Conservation (phyloP, 1,140 invertebrate species). For the Atopsyche davidsoni region DNA sequence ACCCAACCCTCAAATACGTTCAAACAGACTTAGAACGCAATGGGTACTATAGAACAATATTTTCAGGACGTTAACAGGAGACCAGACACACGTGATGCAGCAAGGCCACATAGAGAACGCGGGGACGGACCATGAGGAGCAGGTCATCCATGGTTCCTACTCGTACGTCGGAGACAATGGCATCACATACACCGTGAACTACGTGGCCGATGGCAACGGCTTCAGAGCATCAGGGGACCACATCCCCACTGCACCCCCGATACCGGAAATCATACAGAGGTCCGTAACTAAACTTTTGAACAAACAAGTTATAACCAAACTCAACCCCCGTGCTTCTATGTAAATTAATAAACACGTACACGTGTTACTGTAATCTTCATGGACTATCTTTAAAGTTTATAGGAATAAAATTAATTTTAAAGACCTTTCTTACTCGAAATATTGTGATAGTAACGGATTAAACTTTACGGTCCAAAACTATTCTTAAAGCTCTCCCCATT, state of each 20-base stretch:
- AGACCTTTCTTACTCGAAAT: too few relatives aligned
- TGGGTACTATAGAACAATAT: too few relatives aligned
- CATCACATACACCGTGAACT: constrained; percentile 48
- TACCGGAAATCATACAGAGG: constrained; percentile 50
- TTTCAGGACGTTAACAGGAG: constrained; percentile 45
- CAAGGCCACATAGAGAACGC: constrained; percentile 50
- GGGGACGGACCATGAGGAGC: constrained; percentile 48
- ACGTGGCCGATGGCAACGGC: constrained; percentile 51
- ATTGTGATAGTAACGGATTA: too few relatives aligned
- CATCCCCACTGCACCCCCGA: constrained; percentile 49
- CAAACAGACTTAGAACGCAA: too few relatives aligned
- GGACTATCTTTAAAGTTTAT: constrained; percentile 6
- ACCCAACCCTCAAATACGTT: too few relatives aligned
- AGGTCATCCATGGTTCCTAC: constrained; percentile 56
- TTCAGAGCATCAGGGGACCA: constrained; percentile 51
- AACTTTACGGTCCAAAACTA: too few relatives aligned
- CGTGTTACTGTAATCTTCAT: neutral
- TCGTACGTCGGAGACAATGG: constrained; percentile 55
- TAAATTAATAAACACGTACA: too few relatives aligned
- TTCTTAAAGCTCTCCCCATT: too few relatives aligned
- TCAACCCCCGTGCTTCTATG: too few relatives aligned
- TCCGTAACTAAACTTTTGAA: too few relatives aligned
- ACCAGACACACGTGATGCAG: constrained; percentile 48
- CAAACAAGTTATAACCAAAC: too few relatives aligned
- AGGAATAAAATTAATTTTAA: too few relatives aligned